A percentile compares a stretch with the other conserved stretches of the same genome.
Evolutionary conservation across 1,140 invertebrate species (phyloP).

Genomic region (Calliopsis andreniformis): DNA sequence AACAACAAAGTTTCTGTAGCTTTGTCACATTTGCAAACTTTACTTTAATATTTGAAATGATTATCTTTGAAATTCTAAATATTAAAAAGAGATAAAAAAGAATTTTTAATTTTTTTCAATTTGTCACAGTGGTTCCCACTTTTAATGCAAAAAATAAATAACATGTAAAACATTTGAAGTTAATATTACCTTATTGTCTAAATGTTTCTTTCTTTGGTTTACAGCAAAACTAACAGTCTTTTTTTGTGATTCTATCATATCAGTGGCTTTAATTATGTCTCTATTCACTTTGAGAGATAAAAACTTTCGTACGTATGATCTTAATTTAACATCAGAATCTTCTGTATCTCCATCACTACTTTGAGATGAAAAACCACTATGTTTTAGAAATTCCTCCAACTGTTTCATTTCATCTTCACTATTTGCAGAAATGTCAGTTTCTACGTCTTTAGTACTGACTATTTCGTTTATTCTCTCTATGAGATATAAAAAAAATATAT

Average conservation of each 20-base stretch:
- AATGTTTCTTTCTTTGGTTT: conserved; percentile 84
- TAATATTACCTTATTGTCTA: conserved; percentile 82
- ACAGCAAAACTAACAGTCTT: conserved; percentile 88
- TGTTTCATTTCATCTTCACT: conserved; percentile 85
- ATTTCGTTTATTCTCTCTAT: conserved; percentile 72
- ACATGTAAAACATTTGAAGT: conserved; percentile 21
- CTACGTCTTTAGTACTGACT: conserved; percentile 60
- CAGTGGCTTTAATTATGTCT: conserved; percentile 78
- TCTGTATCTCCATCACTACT: conserved; percentile 86
- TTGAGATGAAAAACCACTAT: conserved; percentile 86
- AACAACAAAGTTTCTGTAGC: too few relatives aligned
- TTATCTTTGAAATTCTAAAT: too few relatives aligned
- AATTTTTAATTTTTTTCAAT: too few relatives aligned
- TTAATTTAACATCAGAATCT: conserved; percentile 85
- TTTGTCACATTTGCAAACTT: too few relatives aligned
- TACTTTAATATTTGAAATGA: too few relatives aligned
- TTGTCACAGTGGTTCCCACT: too few relatives aligned
- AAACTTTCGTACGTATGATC: conserved; percentile 87
- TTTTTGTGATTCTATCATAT: conserved; percentile 85
- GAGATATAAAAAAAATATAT: conserved; percentile 22
- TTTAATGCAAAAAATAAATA: conserved; percentile 28
- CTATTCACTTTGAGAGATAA: conserved; percentile 83
- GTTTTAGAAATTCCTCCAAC: conserved; percentile 88
- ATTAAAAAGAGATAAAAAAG: too few relatives aligned
- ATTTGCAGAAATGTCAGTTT: conserved; percentile 75